phyloP scores from a whole-genome alignment of 2,113 vertebrate species.

The Ahaetulla prasina region DNA sequence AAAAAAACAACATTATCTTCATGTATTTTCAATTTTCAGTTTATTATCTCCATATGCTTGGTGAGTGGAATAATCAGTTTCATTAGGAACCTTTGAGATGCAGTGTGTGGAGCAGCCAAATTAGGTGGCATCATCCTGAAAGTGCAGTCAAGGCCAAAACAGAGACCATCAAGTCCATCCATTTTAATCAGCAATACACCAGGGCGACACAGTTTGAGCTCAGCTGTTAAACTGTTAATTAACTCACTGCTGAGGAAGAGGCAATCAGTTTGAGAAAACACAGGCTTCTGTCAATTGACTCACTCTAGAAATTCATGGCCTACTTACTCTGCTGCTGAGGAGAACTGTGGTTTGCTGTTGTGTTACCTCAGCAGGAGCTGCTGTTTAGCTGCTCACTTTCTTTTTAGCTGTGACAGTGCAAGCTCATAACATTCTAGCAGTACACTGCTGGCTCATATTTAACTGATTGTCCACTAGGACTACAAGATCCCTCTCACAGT shows the following conservation, averaged over 20 bases:
- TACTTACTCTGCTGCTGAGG: neutral
- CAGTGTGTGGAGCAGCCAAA: neutral
- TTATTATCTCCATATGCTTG: neutral
- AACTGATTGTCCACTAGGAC: too few species aligned
- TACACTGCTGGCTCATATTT: too few species aligned
- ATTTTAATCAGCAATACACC: constrained; percentile 14
- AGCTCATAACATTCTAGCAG: neutral
- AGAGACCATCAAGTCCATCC: neutral
- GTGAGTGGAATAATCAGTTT: neutral
- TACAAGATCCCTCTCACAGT: too few species aligned
- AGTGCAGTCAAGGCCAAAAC: constrained; percentile 4
- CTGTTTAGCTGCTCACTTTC: neutral
- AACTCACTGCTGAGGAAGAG: constrained; percentile 8
- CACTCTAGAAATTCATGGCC: neutral
- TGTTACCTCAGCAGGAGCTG: neutral
- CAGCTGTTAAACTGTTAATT: constrained; percentile 6
- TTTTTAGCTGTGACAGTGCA: neutral
- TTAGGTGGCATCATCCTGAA: neutral
- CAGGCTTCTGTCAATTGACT: neutral
- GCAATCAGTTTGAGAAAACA: neutral
- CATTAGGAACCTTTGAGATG: constrained; percentile 7
- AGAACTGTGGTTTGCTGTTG: neutral
- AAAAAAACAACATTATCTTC: constrained; percentile 16
- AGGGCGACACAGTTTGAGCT: neutral
- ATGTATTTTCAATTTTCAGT: constrained; percentile 3